These are phyloP conservation scores for Nemapogon koenigi DNA, from an alignment of 2,888 invertebrate species.

Conservation along the genomic window DNA sequence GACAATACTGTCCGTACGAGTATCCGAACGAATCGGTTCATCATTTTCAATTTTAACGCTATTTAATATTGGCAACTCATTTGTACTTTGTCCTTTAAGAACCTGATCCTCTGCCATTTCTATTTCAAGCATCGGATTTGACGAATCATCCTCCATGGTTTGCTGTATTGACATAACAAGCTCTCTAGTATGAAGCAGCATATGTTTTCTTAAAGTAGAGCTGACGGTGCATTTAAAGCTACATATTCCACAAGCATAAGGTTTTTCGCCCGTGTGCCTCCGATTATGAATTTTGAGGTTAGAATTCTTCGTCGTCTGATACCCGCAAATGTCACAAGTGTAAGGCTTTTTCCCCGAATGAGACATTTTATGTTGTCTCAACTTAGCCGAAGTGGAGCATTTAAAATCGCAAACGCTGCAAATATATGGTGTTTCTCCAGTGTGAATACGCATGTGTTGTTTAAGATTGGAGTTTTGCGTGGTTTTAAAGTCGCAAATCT, in stretches of 20 bases:
- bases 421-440: background rate
- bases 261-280: background rate
- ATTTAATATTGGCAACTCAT: too few relatives aligned
- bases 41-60: too few relatives aligned
- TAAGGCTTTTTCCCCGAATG: background rate
- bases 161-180: too few relatives aligned
- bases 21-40: too few relatives aligned
- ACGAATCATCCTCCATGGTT: too few relatives aligned
- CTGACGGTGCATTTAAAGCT: background rate
- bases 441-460: slow-evolving; percentile 1
- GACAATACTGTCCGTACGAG: too few relatives aligned
- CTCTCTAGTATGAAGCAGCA: background rate
- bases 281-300: background rate
- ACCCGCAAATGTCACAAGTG: background rate
- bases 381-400: background rate
- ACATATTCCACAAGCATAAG: background rate
- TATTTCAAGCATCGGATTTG: too few relatives aligned
- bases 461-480: background rate
- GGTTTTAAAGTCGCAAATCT: background rate
- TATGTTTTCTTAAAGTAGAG: background rate
- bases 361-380: background rate
- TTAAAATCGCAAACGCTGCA: background rate
- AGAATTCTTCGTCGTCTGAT: background rate
- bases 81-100: too few relatives aligned
- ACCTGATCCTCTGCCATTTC: too few relatives aligned